phyloP scores from a whole-genome alignment of 2,888 invertebrate species.

The Heliconius hortense region DNA sequence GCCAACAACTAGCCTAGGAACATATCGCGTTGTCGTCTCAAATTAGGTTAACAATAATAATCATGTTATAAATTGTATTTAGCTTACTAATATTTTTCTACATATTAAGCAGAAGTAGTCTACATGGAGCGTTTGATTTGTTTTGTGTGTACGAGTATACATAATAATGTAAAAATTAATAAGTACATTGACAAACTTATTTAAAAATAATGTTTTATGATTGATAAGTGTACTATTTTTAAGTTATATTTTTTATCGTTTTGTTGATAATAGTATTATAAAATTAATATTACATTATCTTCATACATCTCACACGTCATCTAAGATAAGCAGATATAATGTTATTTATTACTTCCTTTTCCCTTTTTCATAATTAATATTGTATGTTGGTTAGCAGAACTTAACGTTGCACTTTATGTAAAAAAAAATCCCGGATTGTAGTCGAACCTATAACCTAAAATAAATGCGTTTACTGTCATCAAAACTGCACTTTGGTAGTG shows the following conservation, averaged over 20 bases:
- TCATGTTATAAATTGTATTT: no score
- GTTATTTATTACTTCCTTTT: background rate
- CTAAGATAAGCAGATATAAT: background rate
- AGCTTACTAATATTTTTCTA: no score
- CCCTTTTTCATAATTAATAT: no score
- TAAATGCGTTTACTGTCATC: background rate
- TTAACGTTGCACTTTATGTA: background rate
- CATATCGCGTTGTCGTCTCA: no score
- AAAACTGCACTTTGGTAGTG: background rate
- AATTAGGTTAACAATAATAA: no score
- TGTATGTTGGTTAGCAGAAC: no score
- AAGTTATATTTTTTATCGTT: background rate
- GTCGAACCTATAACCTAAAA: background rate
- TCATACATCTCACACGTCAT: background rate
- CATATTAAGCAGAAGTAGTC: no score
- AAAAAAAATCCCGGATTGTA: background rate
- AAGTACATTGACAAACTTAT: background rate
- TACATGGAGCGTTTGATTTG: no score
- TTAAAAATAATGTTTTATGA: no score
- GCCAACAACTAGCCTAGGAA: no score
- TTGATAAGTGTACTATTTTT: background rate
- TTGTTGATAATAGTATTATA: background rate
- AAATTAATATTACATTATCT: background rate
- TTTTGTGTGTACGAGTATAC: no score
- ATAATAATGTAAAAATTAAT: background rate